phyloP scores from a whole-genome alignment of 2,888 invertebrate species.

The Lasioglossum marginatum region DNA sequence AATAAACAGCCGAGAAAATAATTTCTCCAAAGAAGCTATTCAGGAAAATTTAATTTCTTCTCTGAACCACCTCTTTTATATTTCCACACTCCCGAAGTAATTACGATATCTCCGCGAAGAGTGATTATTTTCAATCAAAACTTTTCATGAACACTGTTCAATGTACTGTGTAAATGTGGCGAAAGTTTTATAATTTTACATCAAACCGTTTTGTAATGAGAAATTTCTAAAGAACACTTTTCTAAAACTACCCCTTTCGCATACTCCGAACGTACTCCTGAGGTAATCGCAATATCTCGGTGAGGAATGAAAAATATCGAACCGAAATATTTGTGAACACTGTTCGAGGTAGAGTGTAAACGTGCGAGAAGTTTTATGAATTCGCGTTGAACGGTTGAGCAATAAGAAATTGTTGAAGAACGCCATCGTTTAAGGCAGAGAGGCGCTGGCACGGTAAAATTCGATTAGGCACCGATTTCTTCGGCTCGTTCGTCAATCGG shows the following conservation, averaged over 20 bases:
- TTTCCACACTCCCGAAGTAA: not conserved
- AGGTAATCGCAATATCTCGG: not conserved
- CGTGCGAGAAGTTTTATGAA: not conserved
- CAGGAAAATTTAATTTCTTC: not conserved
- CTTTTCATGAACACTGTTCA: not conserved
- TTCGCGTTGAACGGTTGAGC: not conserved
- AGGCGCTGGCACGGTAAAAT: conserved; percentile 11
- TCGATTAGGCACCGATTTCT: conserved; percentile 36
- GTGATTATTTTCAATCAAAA: not conserved
- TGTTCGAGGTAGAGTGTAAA: not conserved
- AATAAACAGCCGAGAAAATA: not conserved
- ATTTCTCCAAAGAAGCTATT: not conserved
- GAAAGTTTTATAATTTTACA: not conserved
- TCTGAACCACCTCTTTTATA: not conserved
- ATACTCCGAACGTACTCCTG: not conserved
- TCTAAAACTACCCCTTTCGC: not conserved
- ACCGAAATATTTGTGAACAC: not conserved
- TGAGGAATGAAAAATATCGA: not conserved
- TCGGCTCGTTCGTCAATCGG: not conserved
- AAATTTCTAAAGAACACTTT: not conserved
- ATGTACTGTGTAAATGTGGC: not conserved
- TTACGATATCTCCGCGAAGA: not conserved
- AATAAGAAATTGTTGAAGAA: not conserved
- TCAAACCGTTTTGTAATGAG: not conserved
- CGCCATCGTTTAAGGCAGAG: conserved; percentile 4